Evolutionary conservation across 1,140 invertebrate genomes (phyloP).

Genomic region (Semibalanus balanoides): DNA sequence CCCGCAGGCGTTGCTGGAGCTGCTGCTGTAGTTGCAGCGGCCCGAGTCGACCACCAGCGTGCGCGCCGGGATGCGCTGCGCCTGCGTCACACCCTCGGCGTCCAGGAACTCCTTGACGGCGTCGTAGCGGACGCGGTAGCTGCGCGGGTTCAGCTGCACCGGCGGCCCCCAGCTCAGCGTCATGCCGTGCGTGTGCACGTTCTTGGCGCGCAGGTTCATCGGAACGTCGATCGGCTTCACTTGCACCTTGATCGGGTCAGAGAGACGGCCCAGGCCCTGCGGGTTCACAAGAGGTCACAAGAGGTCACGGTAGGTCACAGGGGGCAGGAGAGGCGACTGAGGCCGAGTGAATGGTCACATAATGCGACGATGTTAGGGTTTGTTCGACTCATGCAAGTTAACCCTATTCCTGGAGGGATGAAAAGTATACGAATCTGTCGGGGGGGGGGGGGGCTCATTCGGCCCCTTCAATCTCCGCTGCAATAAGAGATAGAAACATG

Average conservation of each 20-base stretch:
- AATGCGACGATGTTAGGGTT: too few relatives aligned
- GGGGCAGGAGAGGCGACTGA: too few relatives aligned
- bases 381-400: too few relatives aligned
- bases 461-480: too few relatives aligned
- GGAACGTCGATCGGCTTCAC: conserved; percentile 85
- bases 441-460: too few relatives aligned
- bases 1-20: conserved; percentile 22
- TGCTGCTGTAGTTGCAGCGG: conserved; percentile 30
- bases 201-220: conserved; percentile 64
- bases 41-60: conserved; percentile 55
- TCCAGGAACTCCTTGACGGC: conserved; percentile 91
- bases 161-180: conserved; percentile 85
- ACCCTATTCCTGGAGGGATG: too few relatives aligned
- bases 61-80: conserved; percentile 56
- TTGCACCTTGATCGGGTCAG: conserved; percentile 59
- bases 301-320: too few relatives aligned
- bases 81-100: conserved; percentile 79
- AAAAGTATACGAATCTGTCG: too few relatives aligned
- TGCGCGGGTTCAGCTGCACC: conserved; percentile 69
- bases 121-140: conserved; percentile 79
- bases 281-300: too few relatives aligned
- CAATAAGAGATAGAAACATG: too few relatives aligned
- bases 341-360: too few relatives aligned
- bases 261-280: conserved; percentile 37
- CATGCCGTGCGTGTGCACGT: conserved; percentile 78